These are phyloP conservation scores for Chaitophorus viminalis DNA, from an alignment of 2,888 invertebrate species.

Conservation along the genomic window DNA sequence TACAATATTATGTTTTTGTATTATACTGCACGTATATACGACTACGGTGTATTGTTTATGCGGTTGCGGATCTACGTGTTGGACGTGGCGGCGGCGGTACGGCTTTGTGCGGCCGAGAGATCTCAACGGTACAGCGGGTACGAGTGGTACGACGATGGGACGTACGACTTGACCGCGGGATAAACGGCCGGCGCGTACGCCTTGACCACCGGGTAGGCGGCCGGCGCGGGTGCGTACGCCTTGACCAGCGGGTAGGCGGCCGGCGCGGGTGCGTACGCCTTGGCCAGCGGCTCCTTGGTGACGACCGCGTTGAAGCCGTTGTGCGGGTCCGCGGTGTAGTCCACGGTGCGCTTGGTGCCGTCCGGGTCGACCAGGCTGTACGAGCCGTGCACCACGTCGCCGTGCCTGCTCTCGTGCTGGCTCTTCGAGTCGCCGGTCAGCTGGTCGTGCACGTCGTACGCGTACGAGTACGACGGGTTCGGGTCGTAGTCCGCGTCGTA, in stretches of 20 bases:
- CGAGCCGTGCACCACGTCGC: conserved; percentile 65
- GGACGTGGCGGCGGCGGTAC: too few species aligned
- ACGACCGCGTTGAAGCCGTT: conserved; percentile 66
- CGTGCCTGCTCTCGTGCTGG: conserved; percentile 65
- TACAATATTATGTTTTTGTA: too few species aligned
- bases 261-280: conserved; percentile 61
- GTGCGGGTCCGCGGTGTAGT: conserved; percentile 65
- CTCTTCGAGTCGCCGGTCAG: conserved; percentile 65
- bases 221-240: conserved; percentile 47
- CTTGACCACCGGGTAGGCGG: conserved; percentile 36
- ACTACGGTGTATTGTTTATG: too few species aligned
- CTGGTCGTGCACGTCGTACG: conserved; percentile 65
- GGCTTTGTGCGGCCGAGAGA: not conserved
- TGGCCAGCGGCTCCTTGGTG: conserved; percentile 64
- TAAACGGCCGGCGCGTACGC: conserved; percentile 25
- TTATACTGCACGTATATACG: too few species aligned
- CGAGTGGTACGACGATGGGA: conserved; percentile 13
- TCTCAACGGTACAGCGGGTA: conserved; percentile 44
- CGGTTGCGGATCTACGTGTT: too few species aligned
- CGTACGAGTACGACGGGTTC: conserved; percentile 65
- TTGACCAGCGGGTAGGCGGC: conserved; percentile 43
- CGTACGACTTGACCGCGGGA: conserved; percentile 31
- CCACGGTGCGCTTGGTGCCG: conserved; percentile 65
- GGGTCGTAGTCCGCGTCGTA: conserved; percentile 64
- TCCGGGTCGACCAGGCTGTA: conserved; percentile 65